Base-by-base conservation (phyloP, 2,888 invertebrate genomes). In the Platynereis dumerilii region DNA sequence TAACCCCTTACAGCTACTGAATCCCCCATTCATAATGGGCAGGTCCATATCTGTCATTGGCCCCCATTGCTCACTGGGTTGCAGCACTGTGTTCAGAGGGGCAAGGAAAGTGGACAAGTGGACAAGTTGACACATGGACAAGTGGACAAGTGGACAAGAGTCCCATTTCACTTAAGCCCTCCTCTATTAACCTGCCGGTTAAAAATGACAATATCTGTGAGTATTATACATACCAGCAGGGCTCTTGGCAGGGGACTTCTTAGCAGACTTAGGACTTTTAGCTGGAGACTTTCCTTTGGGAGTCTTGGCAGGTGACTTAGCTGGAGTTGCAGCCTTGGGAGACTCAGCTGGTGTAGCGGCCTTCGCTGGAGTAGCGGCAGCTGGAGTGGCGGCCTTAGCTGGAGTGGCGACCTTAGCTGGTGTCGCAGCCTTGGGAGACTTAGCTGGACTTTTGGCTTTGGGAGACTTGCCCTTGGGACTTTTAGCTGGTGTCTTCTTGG, bases 351-450 rank as follows among this genome's bases (percentile, higher is more conserved):
- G 48, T 5, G 10, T 48, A 1, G 2, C 12, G 10, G 17, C 52
- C n/a, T 45, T 48, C 2, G 52, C 26, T 2, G 48, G 7, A 2
- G 17, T 34, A 17, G 52, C 17, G 2, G 24, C 48, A 5, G 60
- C 71, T 20, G 74, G 72, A n/a, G 73, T 71, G 17, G 64, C 60
- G n/a, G 59, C 44, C 45, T 65, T 59, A 2, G 54, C 58, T 2
- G 52, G 60, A 7, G 48, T 58, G 26, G 55, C 22, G 17, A 22
- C 5, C n/a, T 60, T 59, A n/a, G 12, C 17, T 22, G 60, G 53
- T 1, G 48, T 59, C 42, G n/a, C 24, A 58, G 12, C 34, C 22
- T 34, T 55, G 22, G 56, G 65, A 20, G 55, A 28, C 34, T 55
- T 60, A 20, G 24, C 27, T 10, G 56, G 48, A 15, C 55, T 55